Evolutionary conservation across 1,140 invertebrate genomes (phyloP), one percentile per base, ranked within the genome.

Genomic region (Trichoplusia ni): DNA sequence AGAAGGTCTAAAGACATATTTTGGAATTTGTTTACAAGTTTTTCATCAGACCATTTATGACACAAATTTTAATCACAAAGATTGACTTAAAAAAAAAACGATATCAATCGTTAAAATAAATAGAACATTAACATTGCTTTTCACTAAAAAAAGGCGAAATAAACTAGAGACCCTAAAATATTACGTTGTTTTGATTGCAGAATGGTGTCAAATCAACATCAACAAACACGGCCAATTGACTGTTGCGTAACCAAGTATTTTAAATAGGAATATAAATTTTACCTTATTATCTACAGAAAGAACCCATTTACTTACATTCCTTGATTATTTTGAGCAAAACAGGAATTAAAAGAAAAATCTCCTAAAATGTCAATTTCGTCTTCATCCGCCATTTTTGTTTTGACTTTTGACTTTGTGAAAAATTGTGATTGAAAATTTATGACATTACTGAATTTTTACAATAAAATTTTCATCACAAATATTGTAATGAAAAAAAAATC

Each of bases 351-450:
- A 35, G 90, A 89, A 76, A 91, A 91, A 82, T 91, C 90, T 62
- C 90, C 89, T 46, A 91, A 77, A 69, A 91, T 78, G 78, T 91
- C 90, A 67, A 91, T 90, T 78, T 91, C 90, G 46, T 91, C 90
- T 31, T 91, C 89, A 21, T 90, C 88, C 54, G 88, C 86, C 88
- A 90, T 90, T 70, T 81, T 82, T 38, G 31, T 66, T 65, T 67
- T 61, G 44, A 44, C 21, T 21, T 19, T 49, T 31, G 29, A 49
- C 25, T 16, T 8, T 29, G n/a, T n/a, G n/a, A n/a, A 31, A 49
- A n/a, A 31, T 44, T 7, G 5, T 6, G 18, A 46, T 35, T 6
- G n/a, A 35, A 35, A 35, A 35, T 35, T 2, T n/a, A n/a, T n/a
- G n/a, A n/a, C n/a, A n/a, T n/a, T n/a, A n/a, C n/a, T n/a, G n/a